Evolutionary conservation across 2,113 vertebrate species (phyloP).

Genomic region (Thomomys bottae): DNA sequence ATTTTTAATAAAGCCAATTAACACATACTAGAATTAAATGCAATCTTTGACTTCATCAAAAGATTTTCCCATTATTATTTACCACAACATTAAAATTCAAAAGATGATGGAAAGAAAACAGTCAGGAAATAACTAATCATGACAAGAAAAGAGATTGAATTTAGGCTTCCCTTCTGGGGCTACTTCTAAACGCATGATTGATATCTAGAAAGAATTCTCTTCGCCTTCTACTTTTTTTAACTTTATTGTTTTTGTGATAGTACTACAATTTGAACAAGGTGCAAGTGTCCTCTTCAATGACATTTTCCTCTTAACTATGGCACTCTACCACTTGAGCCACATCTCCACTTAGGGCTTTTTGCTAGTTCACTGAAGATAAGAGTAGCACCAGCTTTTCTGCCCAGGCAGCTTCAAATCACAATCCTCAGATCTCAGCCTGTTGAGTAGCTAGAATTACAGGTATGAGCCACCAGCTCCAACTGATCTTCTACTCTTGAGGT

Average conservation of each 20-base stretch:
- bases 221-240: neutral
- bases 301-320: no score
- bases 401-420: no score
- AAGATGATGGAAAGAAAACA: constrained; percentile 45
- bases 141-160: constrained; percentile 41
- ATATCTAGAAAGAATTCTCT: constrained; percentile 29
- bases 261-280: no score
- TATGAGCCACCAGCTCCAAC: no score
- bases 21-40: constrained; percentile 50
- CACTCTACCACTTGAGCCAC: no score
- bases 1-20: constrained; percentile 78
- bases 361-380: no score
- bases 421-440: no score
- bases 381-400: no score
- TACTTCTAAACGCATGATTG: constrained; percentile 27
- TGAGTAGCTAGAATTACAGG: no score
- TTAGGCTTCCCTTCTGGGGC: neutral
- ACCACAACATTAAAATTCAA: constrained; percentile 63
- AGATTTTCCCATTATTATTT: constrained; percentile 61
- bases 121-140: constrained; percentile 63
- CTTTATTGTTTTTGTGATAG: no score
- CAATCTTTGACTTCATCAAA: constrained; percentile 60
- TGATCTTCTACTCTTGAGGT: neutral
- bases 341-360: no score
- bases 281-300: no score